These are phyloP conservation scores for Sebastolobus alascanus DNA, from an alignment of 2,797 vertebrate genomes.

Conservation along the genomic window DNA sequence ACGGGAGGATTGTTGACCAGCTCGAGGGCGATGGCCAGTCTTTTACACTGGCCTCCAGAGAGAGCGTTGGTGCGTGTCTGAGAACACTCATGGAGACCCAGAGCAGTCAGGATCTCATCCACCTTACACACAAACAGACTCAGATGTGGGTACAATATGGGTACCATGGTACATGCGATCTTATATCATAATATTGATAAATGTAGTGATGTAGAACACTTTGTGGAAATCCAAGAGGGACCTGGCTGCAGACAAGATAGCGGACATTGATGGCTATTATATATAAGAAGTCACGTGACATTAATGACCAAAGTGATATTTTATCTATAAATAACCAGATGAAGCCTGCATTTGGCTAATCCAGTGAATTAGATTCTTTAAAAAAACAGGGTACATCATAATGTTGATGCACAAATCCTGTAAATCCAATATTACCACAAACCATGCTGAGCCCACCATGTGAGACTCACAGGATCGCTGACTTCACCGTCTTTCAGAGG, in stretches of 20 bases:
- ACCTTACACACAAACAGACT: constrained; percentile 83
- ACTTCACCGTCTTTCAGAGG: no score
- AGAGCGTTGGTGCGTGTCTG: constrained; percentile 93
- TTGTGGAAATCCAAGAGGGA: background rate
- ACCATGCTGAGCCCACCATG: background rate
- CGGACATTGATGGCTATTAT: background rate
- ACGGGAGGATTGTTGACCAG: constrained; percentile 98
- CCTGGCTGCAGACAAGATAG: constrained; percentile 6
- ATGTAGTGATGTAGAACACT: background rate
- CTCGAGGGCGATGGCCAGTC: constrained; percentile 96
- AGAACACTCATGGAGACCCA: constrained; percentile 94
- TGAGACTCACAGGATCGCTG: no score
- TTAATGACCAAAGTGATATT: background rate
- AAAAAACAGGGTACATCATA: background rate
- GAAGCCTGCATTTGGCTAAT: background rate
- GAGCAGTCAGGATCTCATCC: constrained; percentile 96
- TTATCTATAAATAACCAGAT: background rate
- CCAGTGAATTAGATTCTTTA: background rate
- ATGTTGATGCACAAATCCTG: background rate
- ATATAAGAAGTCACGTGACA: background rate
- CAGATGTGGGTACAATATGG: background rate
- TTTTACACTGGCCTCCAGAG: constrained; percentile 96
- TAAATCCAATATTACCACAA: background rate
- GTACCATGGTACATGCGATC: background rate
- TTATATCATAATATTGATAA: background rate